Evolutionary conservation across 1,140 invertebrate genomes (phyloP).

Genomic region (Drosophila carrolli): DNA sequence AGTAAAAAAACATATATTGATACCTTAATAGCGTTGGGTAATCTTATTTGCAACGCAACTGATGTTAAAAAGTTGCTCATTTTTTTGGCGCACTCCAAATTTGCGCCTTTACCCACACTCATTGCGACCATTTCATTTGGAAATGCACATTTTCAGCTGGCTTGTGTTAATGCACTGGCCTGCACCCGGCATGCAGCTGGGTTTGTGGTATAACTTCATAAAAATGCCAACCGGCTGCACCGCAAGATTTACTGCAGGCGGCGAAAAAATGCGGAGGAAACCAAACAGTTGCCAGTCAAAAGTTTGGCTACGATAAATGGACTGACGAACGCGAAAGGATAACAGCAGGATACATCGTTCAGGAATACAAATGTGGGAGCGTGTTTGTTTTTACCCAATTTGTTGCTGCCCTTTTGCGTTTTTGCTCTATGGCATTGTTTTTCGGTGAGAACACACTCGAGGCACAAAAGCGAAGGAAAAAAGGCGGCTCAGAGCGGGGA

Average conservation of each 20-base stretch:
- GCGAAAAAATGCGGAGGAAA: slow-evolving; percentile 16
- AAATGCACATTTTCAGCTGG: slow-evolving; percentile 27
- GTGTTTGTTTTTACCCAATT: slow-evolving; percentile 52
- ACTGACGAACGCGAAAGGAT: slow-evolving; percentile 51
- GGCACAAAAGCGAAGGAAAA: slow-evolving; percentile 39
- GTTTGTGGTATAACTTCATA: slow-evolving; percentile 55
- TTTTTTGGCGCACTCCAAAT: background rate
- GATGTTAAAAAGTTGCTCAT: slow-evolving; percentile 5
- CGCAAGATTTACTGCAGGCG: slow-evolving; percentile 42
- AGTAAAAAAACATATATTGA: background rate
- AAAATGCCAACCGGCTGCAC: slow-evolving; percentile 51
- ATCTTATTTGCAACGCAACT: slow-evolving; percentile 8
- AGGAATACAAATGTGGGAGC: slow-evolving; percentile 46
- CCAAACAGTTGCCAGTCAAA: slow-evolving; percentile 33
- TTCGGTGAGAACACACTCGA: slow-evolving; percentile 39
- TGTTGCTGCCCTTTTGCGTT: slow-evolving; percentile 46
- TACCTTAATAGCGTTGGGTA: slow-evolving; percentile 16
- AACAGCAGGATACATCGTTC: slow-evolving; percentile 47
- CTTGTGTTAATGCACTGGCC: slow-evolving; percentile 39
- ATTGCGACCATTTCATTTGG: slow-evolving; percentile 27
- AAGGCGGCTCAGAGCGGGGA: slow-evolving; percentile 8
- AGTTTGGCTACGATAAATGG: slow-evolving; percentile 57
- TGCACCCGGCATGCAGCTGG: slow-evolving; percentile 16
- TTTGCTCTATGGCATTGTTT: slow-evolving; percentile 37
- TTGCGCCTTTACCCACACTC: background rate